These are phyloP conservation scores for Copsychus sechellarum DNA, from an alignment of 2,113 vertebrate species.

Conservation along the genomic window DNA sequence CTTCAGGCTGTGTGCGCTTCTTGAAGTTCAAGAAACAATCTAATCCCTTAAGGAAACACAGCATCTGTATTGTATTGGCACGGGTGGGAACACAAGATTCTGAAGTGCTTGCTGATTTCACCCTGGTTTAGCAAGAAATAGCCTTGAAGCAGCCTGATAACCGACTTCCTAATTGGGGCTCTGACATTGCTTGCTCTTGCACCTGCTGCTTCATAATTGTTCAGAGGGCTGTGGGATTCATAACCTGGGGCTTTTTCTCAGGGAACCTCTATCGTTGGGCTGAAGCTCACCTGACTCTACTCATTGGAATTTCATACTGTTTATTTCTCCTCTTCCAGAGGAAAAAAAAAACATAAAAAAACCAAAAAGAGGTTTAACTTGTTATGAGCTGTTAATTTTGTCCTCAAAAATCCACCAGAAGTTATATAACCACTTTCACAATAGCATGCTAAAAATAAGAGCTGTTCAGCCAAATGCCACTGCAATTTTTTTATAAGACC, in stretches of 20 bases:
- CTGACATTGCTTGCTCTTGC: neutral
- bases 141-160: neutral
- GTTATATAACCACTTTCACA: slow-evolving; percentile 69
- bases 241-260: neutral
- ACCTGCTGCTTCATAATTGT: slow-evolving; percentile 30
- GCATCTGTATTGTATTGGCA: neutral
- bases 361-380: neutral
- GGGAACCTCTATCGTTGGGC: neutral
- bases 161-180: neutral
- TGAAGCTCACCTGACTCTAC: neutral
- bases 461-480: slow-evolving; percentile 14
- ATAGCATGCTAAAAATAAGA: slow-evolving; percentile 46
- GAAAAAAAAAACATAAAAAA: neutral
- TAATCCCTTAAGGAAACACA: neutral
- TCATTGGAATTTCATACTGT: neutral
- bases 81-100: neutral
- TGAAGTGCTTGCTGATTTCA: neutral
- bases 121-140: neutral
- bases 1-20: neutral
- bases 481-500: slow-evolving; percentile 44
- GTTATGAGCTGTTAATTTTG: slow-evolving; percentile 42
- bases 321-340: neutral
- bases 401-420: slow-evolving; percentile 36
- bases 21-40: slow-evolving; percentile 4
- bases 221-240: neutral